Percentiles rank a stretch among this genome's conserved stretches.
Evolutionary conservation across 1,140 invertebrate species (phyloP).

Genomic region (Ceratoteleas bidentatus): DNA sequence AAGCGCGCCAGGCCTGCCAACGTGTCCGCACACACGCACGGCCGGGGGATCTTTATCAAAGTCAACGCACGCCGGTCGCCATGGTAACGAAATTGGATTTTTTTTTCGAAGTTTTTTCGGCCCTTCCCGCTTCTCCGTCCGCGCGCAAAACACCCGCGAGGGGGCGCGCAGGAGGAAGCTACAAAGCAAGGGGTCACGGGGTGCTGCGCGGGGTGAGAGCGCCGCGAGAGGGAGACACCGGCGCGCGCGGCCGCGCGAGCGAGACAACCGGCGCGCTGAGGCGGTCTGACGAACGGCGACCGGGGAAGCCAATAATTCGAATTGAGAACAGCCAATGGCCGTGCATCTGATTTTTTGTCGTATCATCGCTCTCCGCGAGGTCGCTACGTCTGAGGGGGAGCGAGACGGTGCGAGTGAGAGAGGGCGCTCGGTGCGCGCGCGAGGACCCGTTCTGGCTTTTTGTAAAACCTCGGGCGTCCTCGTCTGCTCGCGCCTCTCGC

Average conservation of each 20-base stretch:
- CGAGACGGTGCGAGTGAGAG: constrained; percentile 20
- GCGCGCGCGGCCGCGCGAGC: background rate
- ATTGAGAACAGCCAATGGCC: constrained; percentile 81
- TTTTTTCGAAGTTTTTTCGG: constrained; percentile 81
- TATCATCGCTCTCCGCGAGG: constrained; percentile 67
- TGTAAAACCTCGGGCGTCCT: constrained; percentile 51
- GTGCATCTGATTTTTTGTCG: constrained; percentile 81
- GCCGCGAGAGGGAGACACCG: no score
- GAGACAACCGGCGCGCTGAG: constrained; percentile 50
- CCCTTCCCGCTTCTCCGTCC: constrained; percentile 66
- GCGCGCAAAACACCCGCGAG: constrained; percentile 35
- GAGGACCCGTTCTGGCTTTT: constrained; percentile 51
- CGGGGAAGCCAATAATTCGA: constrained; percentile 81
- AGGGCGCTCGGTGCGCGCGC: constrained; percentile 10
- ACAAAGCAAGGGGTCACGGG: constrained; percentile 62
- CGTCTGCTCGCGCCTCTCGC: constrained; percentile 23
- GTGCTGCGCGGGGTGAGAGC: constrained; percentile 33
- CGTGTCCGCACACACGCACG: constrained; percentile 26
- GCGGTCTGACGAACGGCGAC: constrained; percentile 78
- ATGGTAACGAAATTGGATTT: constrained; percentile 82
- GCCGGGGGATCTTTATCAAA: constrained; percentile 79
- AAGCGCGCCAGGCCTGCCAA: constrained; percentile 45
- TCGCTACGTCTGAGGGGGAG: constrained; percentile 49
- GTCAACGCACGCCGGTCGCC: constrained; percentile 79
- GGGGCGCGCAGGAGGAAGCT: constrained; percentile 39